A percentile compares a stretch with the other conserved stretches of the same genome.
Conservation (phyloP, 2,797 vertebrate genomes). For the Peromyscus attwateri region DNA sequence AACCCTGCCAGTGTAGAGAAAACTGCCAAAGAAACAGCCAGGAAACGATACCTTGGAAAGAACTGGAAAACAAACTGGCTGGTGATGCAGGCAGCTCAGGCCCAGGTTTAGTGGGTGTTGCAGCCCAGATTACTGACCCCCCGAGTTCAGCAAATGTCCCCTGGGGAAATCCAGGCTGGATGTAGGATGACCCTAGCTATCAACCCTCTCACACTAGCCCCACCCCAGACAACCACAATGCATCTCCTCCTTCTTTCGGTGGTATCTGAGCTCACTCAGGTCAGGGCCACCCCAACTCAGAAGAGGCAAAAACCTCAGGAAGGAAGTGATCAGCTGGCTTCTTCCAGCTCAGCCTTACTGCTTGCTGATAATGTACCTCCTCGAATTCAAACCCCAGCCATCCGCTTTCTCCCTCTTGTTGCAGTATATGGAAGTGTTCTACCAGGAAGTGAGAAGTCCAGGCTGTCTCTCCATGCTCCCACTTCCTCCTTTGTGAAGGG, state of each 20-base stretch:
- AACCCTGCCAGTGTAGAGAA: not conserved
- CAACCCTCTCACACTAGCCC: not conserved
- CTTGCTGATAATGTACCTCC: not conserved
- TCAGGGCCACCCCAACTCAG: not conserved
- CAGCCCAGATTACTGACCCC: not conserved
- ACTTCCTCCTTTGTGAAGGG: constrained; percentile 4
- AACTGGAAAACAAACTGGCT: not conserved
- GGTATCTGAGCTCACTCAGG: not conserved
- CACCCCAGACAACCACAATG: not conserved
- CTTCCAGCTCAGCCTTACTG: not conserved
- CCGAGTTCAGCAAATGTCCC: not conserved
- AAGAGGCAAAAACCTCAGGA: not conserved
- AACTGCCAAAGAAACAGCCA: not conserved
- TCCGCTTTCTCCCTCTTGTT: not conserved
- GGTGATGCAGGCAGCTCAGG: not conserved
- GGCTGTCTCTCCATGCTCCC: not conserved
- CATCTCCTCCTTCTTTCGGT: not conserved
- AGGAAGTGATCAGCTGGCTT: not conserved
- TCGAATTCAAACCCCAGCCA: not conserved
- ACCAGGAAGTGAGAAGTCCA: not conserved
- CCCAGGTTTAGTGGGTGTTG: not conserved
- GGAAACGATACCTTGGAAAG: not conserved
- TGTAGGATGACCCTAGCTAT: not conserved
- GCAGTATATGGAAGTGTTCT: not conserved
- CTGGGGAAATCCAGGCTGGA: not conserved